Conservation (phyloP, 1,140 invertebrate genomes). For the Tetramorium parvispinum region DNA sequence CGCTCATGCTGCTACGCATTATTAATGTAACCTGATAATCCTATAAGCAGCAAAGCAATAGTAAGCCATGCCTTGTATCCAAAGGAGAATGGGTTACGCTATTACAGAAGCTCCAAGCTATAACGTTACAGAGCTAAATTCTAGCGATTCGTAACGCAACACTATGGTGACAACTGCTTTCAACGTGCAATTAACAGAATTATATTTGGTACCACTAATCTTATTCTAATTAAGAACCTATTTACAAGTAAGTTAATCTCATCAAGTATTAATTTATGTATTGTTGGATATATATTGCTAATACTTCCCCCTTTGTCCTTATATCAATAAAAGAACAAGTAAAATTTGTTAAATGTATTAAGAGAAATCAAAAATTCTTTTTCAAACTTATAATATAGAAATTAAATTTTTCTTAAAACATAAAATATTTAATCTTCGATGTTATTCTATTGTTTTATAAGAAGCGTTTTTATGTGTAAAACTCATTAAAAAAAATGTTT, state of each 20-base stretch:
- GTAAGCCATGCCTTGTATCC: constrained; percentile 38
- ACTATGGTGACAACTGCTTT: constrained; percentile 50
- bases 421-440: not conserved
- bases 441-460: not conserved
- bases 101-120: constrained; percentile 39
- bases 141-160: constrained; percentile 49
- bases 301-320: not conserved
- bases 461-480: not conserved
- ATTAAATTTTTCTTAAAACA: not conserved
- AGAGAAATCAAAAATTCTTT: not conserved
- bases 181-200: constrained; percentile 52
- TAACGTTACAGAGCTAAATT: constrained; percentile 39
- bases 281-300: not conserved
- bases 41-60: constrained; percentile 50
- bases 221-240: constrained; percentile 30
- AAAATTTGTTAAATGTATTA: not conserved
- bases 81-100: constrained; percentile 24
- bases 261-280: constrained; percentile 13
- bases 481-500: not conserved
- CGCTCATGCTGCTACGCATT: constrained; percentile 29
- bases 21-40: constrained; percentile 56
- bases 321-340: not conserved
- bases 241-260: not conserved
- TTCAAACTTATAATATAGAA: not conserved
- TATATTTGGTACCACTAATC: constrained; percentile 39